A percentile compares a stretch with the other conserved stretches of the same genome.
phyloP scores from a whole-genome alignment of 1,140 invertebrate genomes.

The Drosophila nasuta region DNA sequence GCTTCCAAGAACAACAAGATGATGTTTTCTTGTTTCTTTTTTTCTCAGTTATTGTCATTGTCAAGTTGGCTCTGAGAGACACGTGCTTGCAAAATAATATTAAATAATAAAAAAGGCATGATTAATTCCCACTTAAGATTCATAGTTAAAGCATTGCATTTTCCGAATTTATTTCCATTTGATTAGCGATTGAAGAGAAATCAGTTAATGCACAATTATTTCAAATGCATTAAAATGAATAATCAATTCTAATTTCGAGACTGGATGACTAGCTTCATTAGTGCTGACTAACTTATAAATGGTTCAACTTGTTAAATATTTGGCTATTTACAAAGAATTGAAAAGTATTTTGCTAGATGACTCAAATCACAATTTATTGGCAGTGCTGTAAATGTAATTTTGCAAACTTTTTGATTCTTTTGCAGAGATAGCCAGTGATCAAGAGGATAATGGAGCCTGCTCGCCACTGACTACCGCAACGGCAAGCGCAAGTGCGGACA shows the following conservation, averaged over 20 bases:
- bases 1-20: background rate
- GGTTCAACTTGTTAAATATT: background rate
- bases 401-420: background rate
- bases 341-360: background rate
- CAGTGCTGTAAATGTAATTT: background rate
- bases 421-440: constrained; percentile 75
- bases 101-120: background rate
- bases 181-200: background rate
- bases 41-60: constrained; percentile 24
- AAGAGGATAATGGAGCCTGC: constrained; percentile 81
- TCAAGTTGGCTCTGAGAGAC: constrained; percentile 27
- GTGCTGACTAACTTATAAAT: constrained; percentile 5
- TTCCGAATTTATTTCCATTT: background rate
- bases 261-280: background rate
- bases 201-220: background rate
- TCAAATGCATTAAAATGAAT: constrained; percentile 14
- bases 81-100: background rate
- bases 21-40: no score
- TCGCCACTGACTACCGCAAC: constrained; percentile 70
- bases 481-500: constrained; percentile 62
- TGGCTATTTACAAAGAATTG: background rate
- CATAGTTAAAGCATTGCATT: background rate
- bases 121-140: background rate
- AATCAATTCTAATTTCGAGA: constrained; percentile 1
- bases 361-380: background rate